Evolutionary conservation across 92 coral and sea anemone genomes (phyloP).

Genomic region (Micromussa lordhowensis): DNA sequence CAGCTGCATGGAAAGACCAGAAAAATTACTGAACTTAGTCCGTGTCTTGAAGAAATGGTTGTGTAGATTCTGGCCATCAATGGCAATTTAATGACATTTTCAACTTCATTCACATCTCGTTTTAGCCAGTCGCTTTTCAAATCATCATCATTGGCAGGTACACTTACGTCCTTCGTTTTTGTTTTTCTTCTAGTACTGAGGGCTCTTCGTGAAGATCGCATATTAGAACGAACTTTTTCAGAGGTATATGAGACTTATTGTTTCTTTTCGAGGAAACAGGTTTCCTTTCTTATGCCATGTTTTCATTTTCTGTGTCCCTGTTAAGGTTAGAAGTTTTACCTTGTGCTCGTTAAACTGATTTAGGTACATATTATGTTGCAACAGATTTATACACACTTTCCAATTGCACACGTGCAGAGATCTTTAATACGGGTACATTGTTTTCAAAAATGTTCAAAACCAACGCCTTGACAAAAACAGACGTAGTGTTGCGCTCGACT

Average conservation of each 20-base stretch:
- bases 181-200: not conserved
- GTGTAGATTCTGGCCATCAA: not conserved
- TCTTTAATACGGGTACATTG: slow-evolving; percentile 6
- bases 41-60: not conserved
- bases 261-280: not conserved
- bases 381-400: slow-evolving; percentile 22
- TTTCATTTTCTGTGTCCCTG: slow-evolving; percentile 21
- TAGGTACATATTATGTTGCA: slow-evolving; percentile 15
- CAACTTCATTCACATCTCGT: not conserved
- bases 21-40: not conserved
- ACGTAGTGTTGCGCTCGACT: slow-evolving; percentile 7
- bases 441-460: not conserved
- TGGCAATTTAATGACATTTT: not conserved
- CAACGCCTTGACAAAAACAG: slow-evolving; percentile 16
- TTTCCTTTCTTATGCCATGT: slow-evolving; percentile 19
- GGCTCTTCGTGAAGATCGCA: not conserved
- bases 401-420: slow-evolving; percentile 16
- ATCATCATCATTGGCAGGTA: not conserved
- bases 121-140: slow-evolving; percentile 2
- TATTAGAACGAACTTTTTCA: not conserved
- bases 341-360: not conserved
- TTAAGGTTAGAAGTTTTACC: not conserved
- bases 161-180: not conserved
- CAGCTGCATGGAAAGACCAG: not conserved
- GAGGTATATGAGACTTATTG: not conserved